Evolutionary conservation across 2,888 invertebrate species (phyloP).

Genomic region (Troides aeacus): DNA sequence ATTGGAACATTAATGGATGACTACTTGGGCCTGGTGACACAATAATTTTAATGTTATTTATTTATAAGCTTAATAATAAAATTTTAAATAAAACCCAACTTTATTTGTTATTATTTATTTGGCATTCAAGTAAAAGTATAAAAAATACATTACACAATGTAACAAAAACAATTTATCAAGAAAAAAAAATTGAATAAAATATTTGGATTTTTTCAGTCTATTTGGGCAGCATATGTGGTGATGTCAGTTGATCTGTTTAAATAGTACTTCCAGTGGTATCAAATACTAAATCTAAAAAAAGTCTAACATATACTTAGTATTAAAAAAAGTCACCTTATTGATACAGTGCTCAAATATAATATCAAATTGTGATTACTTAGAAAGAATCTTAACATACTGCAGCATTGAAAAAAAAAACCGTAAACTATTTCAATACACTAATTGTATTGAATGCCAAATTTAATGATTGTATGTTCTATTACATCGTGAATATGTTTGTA

Average conservation of each 20-base stretch:
- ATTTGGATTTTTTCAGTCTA: constrained; percentile 79
- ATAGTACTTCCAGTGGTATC: constrained; percentile 25
- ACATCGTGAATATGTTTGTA: constrained; percentile 28
- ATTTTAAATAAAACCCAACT: constrained; percentile 43
- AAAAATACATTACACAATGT: constrained; percentile 67
- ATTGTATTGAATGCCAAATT: constrained; percentile 59
- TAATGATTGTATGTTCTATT: constrained; percentile 39
- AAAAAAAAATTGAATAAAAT: constrained; percentile 56
- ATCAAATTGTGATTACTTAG: constrained; percentile 14
- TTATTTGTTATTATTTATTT: constrained; percentile 69
- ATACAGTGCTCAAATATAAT: constrained; percentile 29
- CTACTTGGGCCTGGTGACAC: constrained; percentile 90
- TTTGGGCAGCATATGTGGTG: constrained; percentile 61
- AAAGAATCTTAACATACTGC: neutral
- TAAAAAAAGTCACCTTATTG: constrained; percentile 30
- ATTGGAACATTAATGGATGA: constrained; percentile 99
- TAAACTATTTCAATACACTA: constrained; percentile 11
- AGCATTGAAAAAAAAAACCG: constrained; percentile 8
- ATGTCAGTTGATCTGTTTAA: constrained; percentile 29
- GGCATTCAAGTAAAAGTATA: constrained; percentile 77
- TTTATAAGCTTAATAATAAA: constrained; percentile 33
- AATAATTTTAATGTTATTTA: constrained; percentile 44
- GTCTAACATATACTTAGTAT: constrained; percentile 20
- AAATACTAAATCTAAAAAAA: constrained; percentile 31
- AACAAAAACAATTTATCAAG: constrained; percentile 69